Base-by-base conservation (phyloP, 1,140 invertebrate species). In the Phthorimaea operculella region DNA sequence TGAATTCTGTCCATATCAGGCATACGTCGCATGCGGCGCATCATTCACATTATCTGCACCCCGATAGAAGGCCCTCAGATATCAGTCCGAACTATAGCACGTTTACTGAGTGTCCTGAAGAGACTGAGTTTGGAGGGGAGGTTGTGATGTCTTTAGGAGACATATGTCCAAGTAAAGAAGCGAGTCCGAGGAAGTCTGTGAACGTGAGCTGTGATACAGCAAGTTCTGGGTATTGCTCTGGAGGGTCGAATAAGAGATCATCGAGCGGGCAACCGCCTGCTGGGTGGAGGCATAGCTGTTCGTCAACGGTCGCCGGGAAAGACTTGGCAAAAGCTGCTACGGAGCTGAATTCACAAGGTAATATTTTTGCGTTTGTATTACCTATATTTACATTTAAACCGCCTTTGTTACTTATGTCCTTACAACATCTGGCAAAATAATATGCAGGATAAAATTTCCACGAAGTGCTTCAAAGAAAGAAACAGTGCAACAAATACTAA, bases 1-100 rank as follows among this genome's bases (percentile, higher is more conserved):
- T 94, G 42, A 94, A 94, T 76, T 92, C 91, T 66, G 92, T 94
- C 33, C 92, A 94, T 77, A 89, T 93, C 76, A 92, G 92, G 59
- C 88, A 92, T 62, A 89, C 91, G 4, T 92, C 91, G 4, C 90
- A 89, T 67, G 87, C 88, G 39, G 88, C 83, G 15, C 88, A 90
- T 60, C 89, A 92, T 72, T 89, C 90, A 5, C 88, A 90, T 60
- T 90, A 90, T 55, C 72, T 92, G 36, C 90, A 93, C 72, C 91
- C 91, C 16, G 87, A 88, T 50, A 83, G 87, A 68, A 85, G 86
- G 50, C 85, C 87, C 11, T 88, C 87, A 59, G 87, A 88, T 17
- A 85, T 88, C 9, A 89, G 87, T 70, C 85, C 82, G 33, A 86
- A 86, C 83, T 89, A 79, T 73, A 92, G 90, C 83, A 84, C 92